Conservation (phyloP, 2,888 invertebrate species). For the Bibio marci region DNA sequence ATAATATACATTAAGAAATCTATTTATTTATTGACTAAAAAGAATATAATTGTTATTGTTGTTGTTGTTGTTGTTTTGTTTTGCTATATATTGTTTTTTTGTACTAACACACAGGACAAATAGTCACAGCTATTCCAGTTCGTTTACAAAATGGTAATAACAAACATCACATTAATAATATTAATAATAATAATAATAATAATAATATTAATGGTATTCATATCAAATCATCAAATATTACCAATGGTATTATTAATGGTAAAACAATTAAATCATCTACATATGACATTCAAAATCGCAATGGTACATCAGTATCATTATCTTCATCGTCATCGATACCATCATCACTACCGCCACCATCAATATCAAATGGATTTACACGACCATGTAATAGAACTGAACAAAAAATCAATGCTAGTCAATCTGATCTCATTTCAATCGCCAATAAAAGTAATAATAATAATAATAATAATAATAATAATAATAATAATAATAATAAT, state of each 20-base stretch:
- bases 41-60: slow-evolving; percentile 6
- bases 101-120: slow-evolving; percentile 20
- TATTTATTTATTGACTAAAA: slow-evolving; percentile 6
- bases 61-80: slow-evolving; percentile 5
- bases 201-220: background rate
- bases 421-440: too few species aligned
- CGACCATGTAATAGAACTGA: too few species aligned
- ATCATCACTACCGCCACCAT: too few species aligned
- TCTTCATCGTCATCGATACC: too few species aligned
- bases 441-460: too few species aligned
- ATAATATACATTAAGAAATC: slow-evolving; percentile 3
- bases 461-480: too few species aligned
- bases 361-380: too few species aligned
- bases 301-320: too few species aligned
- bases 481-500: slow-evolving; percentile 1
- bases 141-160: slow-evolving; percentile 21
- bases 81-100: slow-evolving; percentile 6
- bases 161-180: slow-evolving; percentile 4
- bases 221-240: slow-evolving; percentile 5
- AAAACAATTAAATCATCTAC: slow-evolving; percentile 4
- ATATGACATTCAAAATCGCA: too few species aligned
- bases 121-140: slow-evolving; percentile 28
- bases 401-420: too few species aligned
- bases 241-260: too few species aligned
- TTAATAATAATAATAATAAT: background rate